Base-by-base conservation (phyloP, 2,113 vertebrate species). In the Engraulis encrasicolus region DNA sequence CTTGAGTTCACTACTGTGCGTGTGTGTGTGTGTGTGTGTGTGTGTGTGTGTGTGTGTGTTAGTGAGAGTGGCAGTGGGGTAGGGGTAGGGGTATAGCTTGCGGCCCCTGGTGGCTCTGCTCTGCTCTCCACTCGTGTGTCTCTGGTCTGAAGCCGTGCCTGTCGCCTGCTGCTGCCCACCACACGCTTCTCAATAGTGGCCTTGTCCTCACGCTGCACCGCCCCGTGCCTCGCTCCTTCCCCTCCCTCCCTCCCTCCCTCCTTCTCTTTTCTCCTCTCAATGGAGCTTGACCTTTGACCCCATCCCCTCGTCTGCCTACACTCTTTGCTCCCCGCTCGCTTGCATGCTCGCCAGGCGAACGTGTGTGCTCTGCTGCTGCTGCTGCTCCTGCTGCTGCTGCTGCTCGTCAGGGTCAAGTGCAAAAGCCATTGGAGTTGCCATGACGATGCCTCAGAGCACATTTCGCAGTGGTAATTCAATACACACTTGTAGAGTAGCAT, bases 71-170 rank as follows among this genome's bases (percentile, higher is more conserved):
- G 23, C n/a, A 66, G 50, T 1, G 50, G 5, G 50, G 18, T 52
- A n/a, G n/a, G n/a, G 50, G 50, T 31, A 23, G 23, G 27, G 58
- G 58, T 6, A 14, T 14, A 23, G 31, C n/a, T 3, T 7, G 12
- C 4, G 58, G 23, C 58, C 58, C 2, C 7, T 66, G 1, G 58
- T 66, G 11, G 58, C 1, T 52, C 50, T n/a, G n/a, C n/a, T n/a
- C n/a, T n/a, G n/a, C n/a, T n/a, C n/a, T n/a, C n/a, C n/a, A n/a
- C n/a, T 17, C 14, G 50, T 52, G 0, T 66, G n/a, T 66, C 58
- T 31, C 58, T 66, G n/a, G 27, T 66, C 58, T 66, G 58, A 27
- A 66, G 58, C 58, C 58, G 58, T 66, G 58, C 58, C 58, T 66
- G 12, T 66, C 58, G 31, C 58, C 27, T 66, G 58, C 7, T 66